phyloP scores from a whole-genome alignment of 2,797 vertebrate genomes.

The Discoglossus pictus region DNA sequence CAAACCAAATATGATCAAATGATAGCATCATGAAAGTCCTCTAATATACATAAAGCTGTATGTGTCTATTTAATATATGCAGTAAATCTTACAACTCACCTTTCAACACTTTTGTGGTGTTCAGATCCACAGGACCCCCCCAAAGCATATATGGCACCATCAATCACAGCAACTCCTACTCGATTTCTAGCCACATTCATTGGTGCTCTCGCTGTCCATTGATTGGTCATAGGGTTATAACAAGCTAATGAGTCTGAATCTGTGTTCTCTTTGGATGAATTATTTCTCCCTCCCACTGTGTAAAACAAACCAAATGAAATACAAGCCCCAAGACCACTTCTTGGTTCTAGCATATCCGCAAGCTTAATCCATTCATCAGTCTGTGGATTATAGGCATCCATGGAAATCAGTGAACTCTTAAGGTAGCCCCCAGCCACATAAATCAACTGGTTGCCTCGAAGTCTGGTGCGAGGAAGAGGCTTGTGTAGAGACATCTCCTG shows the following conservation, averaged over 20 bases:
- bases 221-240: constrained; percentile 84
- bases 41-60: too few species aligned
- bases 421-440: constrained; percentile 79
- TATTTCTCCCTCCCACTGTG: constrained; percentile 75
- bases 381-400: constrained; percentile 76
- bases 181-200: constrained; percentile 77
- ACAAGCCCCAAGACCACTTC: constrained; percentile 78
- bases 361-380: constrained; percentile 72
- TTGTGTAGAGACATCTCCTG: constrained; percentile 81
- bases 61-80: too few species aligned
- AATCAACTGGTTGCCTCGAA: constrained; percentile 76
- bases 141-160: constrained; percentile 77
- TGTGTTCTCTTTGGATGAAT: constrained; percentile 69
- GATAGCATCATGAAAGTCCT: too few species aligned
- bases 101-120: constrained; percentile 78
- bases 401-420: constrained; percentile 69
- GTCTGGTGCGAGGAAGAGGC: constrained; percentile 68
- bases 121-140: constrained; percentile 78
- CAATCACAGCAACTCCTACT: constrained; percentile 75
- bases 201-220: constrained; percentile 72
- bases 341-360: constrained; percentile 69
- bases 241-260: constrained; percentile 74
- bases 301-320: constrained; percentile 77
- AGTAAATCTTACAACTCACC: constrained; percentile 66
- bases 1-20: too few species aligned